Evolutionary conservation across 2,113 vertebrate species (phyloP).

Genomic region (Sylvietta virens): DNA sequence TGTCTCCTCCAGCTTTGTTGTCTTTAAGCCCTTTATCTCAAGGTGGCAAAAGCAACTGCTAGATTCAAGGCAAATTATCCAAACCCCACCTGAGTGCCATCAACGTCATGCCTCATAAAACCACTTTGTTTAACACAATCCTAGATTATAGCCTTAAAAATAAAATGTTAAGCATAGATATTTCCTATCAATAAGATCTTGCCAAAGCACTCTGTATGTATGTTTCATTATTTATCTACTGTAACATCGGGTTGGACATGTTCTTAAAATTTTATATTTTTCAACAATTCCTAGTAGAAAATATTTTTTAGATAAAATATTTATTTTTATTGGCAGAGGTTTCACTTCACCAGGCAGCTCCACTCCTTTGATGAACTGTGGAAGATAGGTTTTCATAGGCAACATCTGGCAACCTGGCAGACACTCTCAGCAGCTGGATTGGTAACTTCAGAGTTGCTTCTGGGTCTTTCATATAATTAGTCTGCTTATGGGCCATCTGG

Average conservation of each 20-base stretch:
- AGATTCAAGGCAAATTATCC: not conserved
- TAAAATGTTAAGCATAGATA: not conserved
- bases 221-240: not conserved
- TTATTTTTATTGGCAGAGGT: slow-evolving; percentile 18
- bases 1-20: not conserved
- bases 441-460: slow-evolving; percentile 61
- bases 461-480: slow-evolving; percentile 64
- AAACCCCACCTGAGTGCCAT: not conserved
- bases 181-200: not conserved
- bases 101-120: not conserved
- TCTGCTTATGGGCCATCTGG: slow-evolving; percentile 68
- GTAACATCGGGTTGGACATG: not conserved
- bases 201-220: not conserved
- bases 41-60: not conserved
- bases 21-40: not conserved
- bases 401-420: slow-evolving; percentile 70
- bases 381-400: slow-evolving; percentile 27
- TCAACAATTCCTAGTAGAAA: slow-evolving; percentile 2
- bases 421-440: slow-evolving; percentile 49
- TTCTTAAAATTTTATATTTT: slow-evolving; percentile 5
- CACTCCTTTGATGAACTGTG: slow-evolving; percentile 47
- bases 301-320: slow-evolving; percentile 31
- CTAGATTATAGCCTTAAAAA: not conserved
- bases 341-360: not conserved
- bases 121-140: not conserved